These are phyloP conservation scores for Dendrolimus punctatus DNA, from an alignment of 1,140 invertebrate genomes.

Conservation along the genomic window DNA sequence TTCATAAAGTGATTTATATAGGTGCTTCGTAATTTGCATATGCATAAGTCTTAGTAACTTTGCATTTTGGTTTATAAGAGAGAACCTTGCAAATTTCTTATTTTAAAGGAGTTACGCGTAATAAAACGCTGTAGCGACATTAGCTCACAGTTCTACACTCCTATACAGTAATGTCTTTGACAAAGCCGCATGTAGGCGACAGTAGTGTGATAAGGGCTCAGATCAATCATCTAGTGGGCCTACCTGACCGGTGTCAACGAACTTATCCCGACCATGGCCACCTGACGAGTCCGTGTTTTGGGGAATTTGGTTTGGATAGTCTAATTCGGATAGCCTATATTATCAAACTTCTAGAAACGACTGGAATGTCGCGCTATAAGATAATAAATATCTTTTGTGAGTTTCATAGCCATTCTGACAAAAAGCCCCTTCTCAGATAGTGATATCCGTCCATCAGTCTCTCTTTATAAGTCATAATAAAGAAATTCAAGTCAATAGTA, in stretches of 20 bases:
- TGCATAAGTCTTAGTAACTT: background rate
- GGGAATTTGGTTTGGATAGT: constrained; percentile 34
- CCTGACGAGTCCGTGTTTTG: constrained; percentile 56
- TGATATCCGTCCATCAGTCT: no score
- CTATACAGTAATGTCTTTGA: constrained; percentile 63
- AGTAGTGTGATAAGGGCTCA: constrained; percentile 55
- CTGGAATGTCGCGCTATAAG: no score
- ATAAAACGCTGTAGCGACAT: constrained; percentile 11
- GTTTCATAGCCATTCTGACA: no score
- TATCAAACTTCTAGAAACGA: no score
- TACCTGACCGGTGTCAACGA: constrained; percentile 59
- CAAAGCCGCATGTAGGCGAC: constrained; percentile 59
- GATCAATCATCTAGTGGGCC: constrained; percentile 65
- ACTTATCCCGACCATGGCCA: constrained; percentile 37
- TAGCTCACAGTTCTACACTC: constrained; percentile 30
- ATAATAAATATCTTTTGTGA: no score
- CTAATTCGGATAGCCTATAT: background rate
- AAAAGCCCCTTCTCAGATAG: no score
- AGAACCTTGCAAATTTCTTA: no score
- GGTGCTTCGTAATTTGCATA: no score
- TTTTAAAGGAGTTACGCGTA: background rate
- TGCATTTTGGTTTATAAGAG: background rate
- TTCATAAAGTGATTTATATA: no score
- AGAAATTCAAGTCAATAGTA: no score
- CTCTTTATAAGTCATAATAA: no score